Conservation (phyloP, 92 coral and sea anemone genomes). For the Montipora capitata region DNA sequence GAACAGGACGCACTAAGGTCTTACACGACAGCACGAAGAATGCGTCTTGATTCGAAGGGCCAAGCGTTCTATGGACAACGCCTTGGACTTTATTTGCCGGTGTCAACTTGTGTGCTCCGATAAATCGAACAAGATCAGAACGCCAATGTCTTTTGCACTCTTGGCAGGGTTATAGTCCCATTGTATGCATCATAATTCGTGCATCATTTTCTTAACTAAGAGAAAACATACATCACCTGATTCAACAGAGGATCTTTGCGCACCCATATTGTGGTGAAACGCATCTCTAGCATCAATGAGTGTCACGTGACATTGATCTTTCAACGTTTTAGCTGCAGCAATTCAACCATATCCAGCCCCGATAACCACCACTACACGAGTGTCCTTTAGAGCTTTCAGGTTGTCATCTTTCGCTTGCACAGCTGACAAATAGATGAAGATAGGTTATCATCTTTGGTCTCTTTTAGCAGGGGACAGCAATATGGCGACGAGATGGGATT, state of each 20-base stretch:
- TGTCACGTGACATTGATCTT: slow-evolving; percentile 90
- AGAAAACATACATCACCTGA: slow-evolving; percentile 65
- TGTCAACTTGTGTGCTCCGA: too few relatives aligned
- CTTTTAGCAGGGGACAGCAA: background rate
- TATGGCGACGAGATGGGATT: too few relatives aligned
- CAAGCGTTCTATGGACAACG: too few relatives aligned
- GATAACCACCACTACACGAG: slow-evolving; percentile 84
- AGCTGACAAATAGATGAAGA: background rate
- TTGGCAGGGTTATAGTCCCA: too few relatives aligned
- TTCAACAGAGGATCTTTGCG: slow-evolving; percentile 94
- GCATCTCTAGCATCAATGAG: slow-evolving; percentile 94
- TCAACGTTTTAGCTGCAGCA: slow-evolving; percentile 87
- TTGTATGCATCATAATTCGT: too few relatives aligned
- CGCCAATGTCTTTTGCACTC: too few relatives aligned
- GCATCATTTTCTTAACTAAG: background rate
- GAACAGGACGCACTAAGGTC: too few relatives aligned
- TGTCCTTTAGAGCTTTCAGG: slow-evolving; percentile 83
- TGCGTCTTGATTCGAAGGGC: too few relatives aligned
- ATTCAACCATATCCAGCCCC: slow-evolving; percentile 97
- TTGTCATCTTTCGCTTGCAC: slow-evolving; percentile 38
- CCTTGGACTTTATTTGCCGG: too few relatives aligned
- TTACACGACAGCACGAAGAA: too few relatives aligned
- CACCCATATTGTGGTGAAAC: slow-evolving; percentile 99
- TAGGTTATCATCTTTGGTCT: background rate
- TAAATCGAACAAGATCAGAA: too few relatives aligned